phyloP scores from a whole-genome alignment of 1,140 invertebrate species.

The Drosophila kurseongensis region DNA sequence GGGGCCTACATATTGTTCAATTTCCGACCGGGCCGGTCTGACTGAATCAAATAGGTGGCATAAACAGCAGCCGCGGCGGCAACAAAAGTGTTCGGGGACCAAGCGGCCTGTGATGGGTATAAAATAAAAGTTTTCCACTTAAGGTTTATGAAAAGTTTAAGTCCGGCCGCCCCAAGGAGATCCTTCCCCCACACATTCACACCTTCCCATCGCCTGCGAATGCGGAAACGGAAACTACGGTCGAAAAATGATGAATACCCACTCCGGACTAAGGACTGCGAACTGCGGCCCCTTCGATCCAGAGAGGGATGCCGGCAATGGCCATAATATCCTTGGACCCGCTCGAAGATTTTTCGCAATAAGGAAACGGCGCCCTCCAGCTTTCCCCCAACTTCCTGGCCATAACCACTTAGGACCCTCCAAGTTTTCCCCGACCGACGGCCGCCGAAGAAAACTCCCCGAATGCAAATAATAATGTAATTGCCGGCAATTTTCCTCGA shows the following conservation, averaged over 20 bases:
- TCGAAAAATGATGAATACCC: slow-evolving; percentile 74
- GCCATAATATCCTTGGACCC: slow-evolving; percentile 53
- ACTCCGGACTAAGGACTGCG: background rate
- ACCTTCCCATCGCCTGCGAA: slow-evolving; percentile 41
- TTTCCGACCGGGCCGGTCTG: slow-evolving; percentile 40
- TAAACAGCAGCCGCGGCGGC: slow-evolving; percentile 51
- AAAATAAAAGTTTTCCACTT: slow-evolving; percentile 83
- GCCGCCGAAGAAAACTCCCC: slow-evolving; percentile 49
- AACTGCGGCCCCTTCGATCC: background rate
- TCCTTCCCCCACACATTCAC: slow-evolving; percentile 39
- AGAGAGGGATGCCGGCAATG: slow-evolving; percentile 53
- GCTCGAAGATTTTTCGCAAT: slow-evolving; percentile 63
- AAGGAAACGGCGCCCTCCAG: slow-evolving; percentile 33
- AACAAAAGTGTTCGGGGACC: slow-evolving; percentile 27
- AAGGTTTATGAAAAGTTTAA: slow-evolving; percentile 82
- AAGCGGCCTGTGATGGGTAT: slow-evolving; percentile 39
- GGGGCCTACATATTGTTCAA: slow-evolving; percentile 67
- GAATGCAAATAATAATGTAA: slow-evolving; percentile 78
- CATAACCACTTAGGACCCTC: slow-evolving; percentile 60
- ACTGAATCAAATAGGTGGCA: slow-evolving; percentile 72
- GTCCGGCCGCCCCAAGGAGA: slow-evolving; percentile 14
- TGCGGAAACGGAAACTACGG: slow-evolving; percentile 63
- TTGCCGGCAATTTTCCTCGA: slow-evolving; percentile 58
- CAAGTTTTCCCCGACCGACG: slow-evolving; percentile 33
- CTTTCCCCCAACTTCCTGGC: slow-evolving; percentile 1